Evolutionary conservation across 2,888 invertebrate genomes (phyloP), one percentile per base, ranked within the genome.

Genomic region (Tenthredo scrophulariae): DNA sequence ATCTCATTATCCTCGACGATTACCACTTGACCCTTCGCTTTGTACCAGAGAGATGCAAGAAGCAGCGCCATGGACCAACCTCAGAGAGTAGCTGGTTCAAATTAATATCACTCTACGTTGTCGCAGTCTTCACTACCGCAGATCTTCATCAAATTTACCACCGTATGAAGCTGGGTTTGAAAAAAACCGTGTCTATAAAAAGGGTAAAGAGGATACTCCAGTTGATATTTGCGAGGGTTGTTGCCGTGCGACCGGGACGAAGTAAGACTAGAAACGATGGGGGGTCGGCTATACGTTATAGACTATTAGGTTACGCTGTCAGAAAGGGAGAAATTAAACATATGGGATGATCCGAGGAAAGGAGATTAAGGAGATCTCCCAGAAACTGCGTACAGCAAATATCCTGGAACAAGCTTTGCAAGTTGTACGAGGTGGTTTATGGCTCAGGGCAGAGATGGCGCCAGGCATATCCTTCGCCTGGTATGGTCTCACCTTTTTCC

Each of bases 1-100:
- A 77, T 77, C 54, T 77, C 77, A 79, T 79, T 79, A 79, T 79
- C 62, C 54, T 58, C 79, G 79, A 37, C 37, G 79, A 79, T 79
- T 79, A 58, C 79, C 58, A 79, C 54, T 79, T 79, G 79, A 79
- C 79, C 79, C 79, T 79, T 79, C 58, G 79, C 79, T 79, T 79
- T 62, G 58, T 79, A 37, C 29, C 37, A 54, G 79, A 54, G 77
- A 77, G 54, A 37, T 79, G 79, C 79, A 79, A 77, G 77, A 77
- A 77, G 18, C 50, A 50, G 33, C 50, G 77, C 29, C 50, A n/a
- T 29, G 72, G 62, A 58, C 79, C n/a, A 37, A 37, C n/a, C 79
- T 79, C 77, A 50, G 58, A 58, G 79, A 58, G 46, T 79, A 58
- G 79, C 54, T 40, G 58, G 15, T 79, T 58, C 58, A 58, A 79